Percentiles rank a stretch among this genome's conserved stretches.
These are phyloP conservation scores for Spongia lamella DNA, from an alignment of 37 sponge, comb jelly and placozoan species.

Conservation along the genomic window DNA sequence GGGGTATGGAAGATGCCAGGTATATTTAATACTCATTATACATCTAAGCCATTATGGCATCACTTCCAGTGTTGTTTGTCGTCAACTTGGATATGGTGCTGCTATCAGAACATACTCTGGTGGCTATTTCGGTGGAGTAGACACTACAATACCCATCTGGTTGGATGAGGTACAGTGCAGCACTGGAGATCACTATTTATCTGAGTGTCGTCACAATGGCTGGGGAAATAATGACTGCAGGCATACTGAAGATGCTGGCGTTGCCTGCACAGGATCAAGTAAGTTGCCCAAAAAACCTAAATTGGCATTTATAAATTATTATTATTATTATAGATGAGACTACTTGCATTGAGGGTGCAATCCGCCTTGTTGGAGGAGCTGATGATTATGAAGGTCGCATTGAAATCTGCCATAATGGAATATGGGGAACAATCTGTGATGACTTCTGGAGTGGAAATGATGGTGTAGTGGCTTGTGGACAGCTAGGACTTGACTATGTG, in stretches of 20 bases:
- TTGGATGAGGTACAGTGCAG: too few species aligned
- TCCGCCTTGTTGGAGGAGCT: conserved; percentile 26
- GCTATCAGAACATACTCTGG: too few species aligned
- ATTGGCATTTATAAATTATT: background rate
- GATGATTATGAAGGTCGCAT: conserved; percentile 15
- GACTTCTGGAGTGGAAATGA: conserved; percentile 7
- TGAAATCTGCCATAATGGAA: conserved; percentile 17
- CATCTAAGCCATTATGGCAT: too few species aligned
- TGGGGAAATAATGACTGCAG: conserved; percentile 15
- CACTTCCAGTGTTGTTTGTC: too few species aligned
- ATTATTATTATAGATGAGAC: background rate
- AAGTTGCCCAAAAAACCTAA: background rate
- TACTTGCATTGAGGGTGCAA: background rate
- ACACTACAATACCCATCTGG: too few species aligned
- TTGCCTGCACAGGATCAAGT: conserved; percentile 8
- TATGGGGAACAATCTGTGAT: conserved; percentile 41
- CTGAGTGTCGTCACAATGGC: background rate
- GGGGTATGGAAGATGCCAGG: too few species aligned
- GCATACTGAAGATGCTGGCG: conserved; percentile 38
- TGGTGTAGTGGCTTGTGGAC: conserved; percentile 25
- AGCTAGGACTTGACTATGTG: background rate
- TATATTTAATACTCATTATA: too few species aligned
- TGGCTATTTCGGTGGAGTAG: too few species aligned
- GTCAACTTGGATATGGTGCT: too few species aligned
- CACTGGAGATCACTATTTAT: too few species aligned